Base-by-base conservation (phyloP, 37 sponge, comb jelly and placozoan genomes). In the Ianthella basta region DNA sequence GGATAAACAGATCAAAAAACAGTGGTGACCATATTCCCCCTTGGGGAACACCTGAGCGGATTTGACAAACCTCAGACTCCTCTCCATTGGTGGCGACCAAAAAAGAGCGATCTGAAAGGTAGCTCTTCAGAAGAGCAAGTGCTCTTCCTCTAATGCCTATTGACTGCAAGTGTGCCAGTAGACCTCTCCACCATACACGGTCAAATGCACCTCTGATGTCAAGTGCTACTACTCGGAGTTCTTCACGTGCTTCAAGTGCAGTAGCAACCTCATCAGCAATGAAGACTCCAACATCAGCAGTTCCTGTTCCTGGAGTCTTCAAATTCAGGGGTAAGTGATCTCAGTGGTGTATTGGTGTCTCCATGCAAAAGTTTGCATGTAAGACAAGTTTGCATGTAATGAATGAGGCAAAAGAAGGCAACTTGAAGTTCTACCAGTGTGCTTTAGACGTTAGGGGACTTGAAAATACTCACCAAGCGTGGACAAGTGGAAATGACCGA, bases 11-110 rank as follows among this genome's bases (percentile, higher is more conserved):
- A 19, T 72, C 40, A 29, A 24, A 66, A 16, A 66, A 66, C 44
- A 75, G n/a, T 35, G 53, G 78, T 41, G 78, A 35, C 78, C 78
- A 75, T 41, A 75, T 75, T 41, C 78, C 78, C 21, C 78, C 78
- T 40, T 75, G 78, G 44, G 78, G 78, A 29, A 75, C 78, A 75
- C 37, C 44, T 15, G 78, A 75, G 23, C 23, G 19, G 68, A 66
- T 66, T n/a, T 66, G 68, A 23, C 23, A 66, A 12, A 24, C 25
- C 27, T 66, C 68, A 14, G 68, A 66, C 23, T 66, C 29, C 23
- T 66, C 23, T 24, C 23, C 68, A 23, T 23, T 66, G 68, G 68
- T 66, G 68, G 23, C 68, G 23, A 66, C 68, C 19, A 66, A 14
- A 23, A 75, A 75, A 36, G 14, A 36, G 18, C 44, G 78, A 15